Evolutionary conservation across 2,113 vertebrate genomes (phyloP).

Genomic region (Lycaon pictus): DNA sequence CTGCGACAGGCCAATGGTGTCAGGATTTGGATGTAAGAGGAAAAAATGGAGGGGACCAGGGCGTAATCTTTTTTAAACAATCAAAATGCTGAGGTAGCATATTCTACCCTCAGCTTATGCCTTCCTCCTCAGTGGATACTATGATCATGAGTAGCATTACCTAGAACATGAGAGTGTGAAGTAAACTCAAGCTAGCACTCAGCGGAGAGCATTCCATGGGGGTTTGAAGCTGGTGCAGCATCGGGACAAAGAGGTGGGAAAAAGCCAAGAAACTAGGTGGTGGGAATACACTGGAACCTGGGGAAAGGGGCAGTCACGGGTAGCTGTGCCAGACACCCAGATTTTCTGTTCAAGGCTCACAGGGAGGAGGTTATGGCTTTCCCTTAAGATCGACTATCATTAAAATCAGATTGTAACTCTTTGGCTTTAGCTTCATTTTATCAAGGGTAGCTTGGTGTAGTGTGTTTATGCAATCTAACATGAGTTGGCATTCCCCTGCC

Average conservation of each 20-base stretch:
- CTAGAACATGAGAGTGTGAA: not conserved
- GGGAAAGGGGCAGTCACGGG: not conserved
- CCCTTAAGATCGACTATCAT: not conserved
- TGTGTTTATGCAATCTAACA: not conserved
- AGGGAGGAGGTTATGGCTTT: not conserved
- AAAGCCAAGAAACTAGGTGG: not conserved
- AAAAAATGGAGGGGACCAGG: not conserved
- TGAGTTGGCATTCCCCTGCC: not conserved
- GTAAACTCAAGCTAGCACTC: not conserved
- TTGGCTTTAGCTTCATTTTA: conserved; percentile 23
- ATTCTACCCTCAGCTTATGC: not conserved
- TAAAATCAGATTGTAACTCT: conserved; percentile 60
- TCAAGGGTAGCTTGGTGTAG: not conserved
- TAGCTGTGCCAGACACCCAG: not conserved
- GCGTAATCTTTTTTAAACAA: not conserved
- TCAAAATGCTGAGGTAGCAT: not conserved
- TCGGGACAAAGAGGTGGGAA: not conserved
- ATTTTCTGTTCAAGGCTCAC: not conserved
- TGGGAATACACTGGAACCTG: not conserved
- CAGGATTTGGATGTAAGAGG: not conserved
- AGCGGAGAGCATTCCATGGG: not conserved
- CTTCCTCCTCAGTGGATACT: not conserved
- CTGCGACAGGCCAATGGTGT: not conserved
- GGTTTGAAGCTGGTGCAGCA: not conserved
- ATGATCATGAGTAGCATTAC: not conserved